Evolutionary conservation across 2,888 invertebrate species (phyloP), one percentile per base, ranked within the genome.

Genomic region (Argyresthia goedartella): DNA sequence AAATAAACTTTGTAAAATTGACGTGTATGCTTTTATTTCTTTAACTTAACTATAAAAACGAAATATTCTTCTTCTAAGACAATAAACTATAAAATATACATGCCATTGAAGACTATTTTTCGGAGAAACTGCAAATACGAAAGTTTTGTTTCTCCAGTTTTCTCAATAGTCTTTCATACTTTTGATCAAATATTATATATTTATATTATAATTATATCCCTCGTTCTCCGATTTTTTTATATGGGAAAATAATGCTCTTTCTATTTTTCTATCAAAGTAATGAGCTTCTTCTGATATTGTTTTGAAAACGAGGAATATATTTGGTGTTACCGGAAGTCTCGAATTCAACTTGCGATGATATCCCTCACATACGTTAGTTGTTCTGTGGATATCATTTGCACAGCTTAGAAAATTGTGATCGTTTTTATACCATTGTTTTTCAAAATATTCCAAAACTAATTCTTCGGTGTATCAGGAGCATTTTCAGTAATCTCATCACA

Each of bases 351-450:
- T 55, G 10, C 51, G 55, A 35, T 53, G 52, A 47, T 54, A 54
- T 4, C 54, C 54, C 36, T 54, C 52, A 52, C 54, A 54, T 2
- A 52, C 53, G 51, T 53, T 53, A 11, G 53, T 55, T 14, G 55
- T 55, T 45, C 49, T 51, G 42, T 55, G 55, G 45, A 49, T 34
- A 53, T 55, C 55, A 39, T 52, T 50, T 44, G 36, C 47, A 55
- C 53, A 54, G 51, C 50, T 55, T 51, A 54, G 49, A 39, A 52
- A 52, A 53, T 41, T 55, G 54, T 50, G 53, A 35, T 55, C 55
- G 52, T 50, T 56, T 48, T 52, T 45, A 54, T 53, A 57, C 49
- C 49, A 36, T 1, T 49, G 2, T 11, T 16, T 9, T 16, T 46
- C 46, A 46, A 46, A 46, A 46, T 46, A 46, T 2, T 43, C n/a